A percentile compares a stretch with the other conserved stretches of the same genome.
These are phyloP conservation scores for Pyralis farinalis DNA, from an alignment of 2,888 invertebrate genomes.

Conservation along the genomic window DNA sequence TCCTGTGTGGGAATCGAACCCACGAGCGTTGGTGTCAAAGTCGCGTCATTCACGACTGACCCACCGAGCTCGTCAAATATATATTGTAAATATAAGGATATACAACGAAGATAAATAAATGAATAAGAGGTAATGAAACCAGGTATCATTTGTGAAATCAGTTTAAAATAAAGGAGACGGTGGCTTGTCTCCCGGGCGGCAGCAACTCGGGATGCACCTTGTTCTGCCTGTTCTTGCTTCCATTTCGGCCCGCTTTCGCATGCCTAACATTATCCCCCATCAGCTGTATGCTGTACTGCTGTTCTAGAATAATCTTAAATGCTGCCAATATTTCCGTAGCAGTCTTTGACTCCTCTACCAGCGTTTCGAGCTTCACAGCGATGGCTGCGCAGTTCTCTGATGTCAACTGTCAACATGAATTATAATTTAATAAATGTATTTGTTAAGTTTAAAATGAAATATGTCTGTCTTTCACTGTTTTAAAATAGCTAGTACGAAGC, in stretches of 20 bases:
- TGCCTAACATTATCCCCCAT: conserved; percentile 34
- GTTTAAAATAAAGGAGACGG: conserved; percentile 43
- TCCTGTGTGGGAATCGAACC: too few relatives aligned
- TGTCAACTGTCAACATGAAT: conserved; percentile 48
- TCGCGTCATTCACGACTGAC: too few relatives aligned
- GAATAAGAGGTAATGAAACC: too few relatives aligned
- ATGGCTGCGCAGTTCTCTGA: conserved; percentile 51
- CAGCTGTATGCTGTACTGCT: conserved; percentile 43
- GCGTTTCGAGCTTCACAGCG: conserved; percentile 51
- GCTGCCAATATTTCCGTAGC: conserved; percentile 28
- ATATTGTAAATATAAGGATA: too few relatives aligned
- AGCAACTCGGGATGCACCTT: conserved; percentile 42
- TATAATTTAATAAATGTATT: too few relatives aligned
- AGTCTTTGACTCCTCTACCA: conserved; percentile 29
- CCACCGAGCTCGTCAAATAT: too few relatives aligned
- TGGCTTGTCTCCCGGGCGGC: conserved; percentile 35
- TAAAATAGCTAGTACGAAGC: too few relatives aligned
- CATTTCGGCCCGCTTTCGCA: conserved; percentile 28
- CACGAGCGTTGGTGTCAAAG: too few relatives aligned
- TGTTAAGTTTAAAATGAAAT: too few relatives aligned
- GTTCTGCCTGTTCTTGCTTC: conserved; percentile 23
- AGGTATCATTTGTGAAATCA: conserved; percentile 8
- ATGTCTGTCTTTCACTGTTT: too few relatives aligned
- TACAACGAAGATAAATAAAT: too few relatives aligned
- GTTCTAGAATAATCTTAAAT: conserved; percentile 42